Percentiles rank a stretch among this genome's conserved stretches.
Evolutionary conservation across 2,888 invertebrate species (phyloP).

Genomic region (Isoperla grammatica): DNA sequence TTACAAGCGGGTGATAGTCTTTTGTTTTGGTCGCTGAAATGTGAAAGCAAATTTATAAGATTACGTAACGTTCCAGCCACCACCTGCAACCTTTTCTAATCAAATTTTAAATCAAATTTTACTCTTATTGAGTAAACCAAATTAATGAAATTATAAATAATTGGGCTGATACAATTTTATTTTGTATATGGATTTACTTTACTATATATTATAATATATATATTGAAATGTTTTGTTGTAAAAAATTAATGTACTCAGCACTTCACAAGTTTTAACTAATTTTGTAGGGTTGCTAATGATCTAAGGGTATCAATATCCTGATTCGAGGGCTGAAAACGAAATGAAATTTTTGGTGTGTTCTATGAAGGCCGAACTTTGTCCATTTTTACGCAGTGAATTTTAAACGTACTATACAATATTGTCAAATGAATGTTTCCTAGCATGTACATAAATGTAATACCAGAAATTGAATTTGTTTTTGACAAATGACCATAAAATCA

Average conservation of each 20-base stretch:
- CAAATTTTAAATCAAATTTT: not conserved
- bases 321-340: too few relatives aligned
- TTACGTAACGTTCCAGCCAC: not conserved
- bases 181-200: not conserved
- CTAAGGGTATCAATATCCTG: too few relatives aligned
- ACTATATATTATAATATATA: not conserved
- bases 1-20: too few relatives aligned
- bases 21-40: conserved; percentile 15
- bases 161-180: too few relatives aligned
- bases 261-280: not conserved
- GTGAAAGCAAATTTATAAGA: conserved; percentile 7
- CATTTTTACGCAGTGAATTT: too few relatives aligned
- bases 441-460: too few relatives aligned
- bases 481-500: not conserved
- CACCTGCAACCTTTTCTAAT: conserved; percentile 3
- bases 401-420: too few relatives aligned
- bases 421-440: too few relatives aligned
- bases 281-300: conserved; percentile 1
- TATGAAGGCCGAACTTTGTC: too few relatives aligned
- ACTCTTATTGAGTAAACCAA: conserved; percentile 1
- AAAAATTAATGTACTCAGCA: not conserved
- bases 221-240: not conserved
- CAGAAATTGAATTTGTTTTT: too few relatives aligned
- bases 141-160: not conserved
- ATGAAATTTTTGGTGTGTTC: too few relatives aligned